Percentiles rank a stretch among this genome's conserved stretches.
These are phyloP conservation scores for Zalophus californianus DNA, from an alignment of 2,797 vertebrate species.

Conservation along the genomic window DNA sequence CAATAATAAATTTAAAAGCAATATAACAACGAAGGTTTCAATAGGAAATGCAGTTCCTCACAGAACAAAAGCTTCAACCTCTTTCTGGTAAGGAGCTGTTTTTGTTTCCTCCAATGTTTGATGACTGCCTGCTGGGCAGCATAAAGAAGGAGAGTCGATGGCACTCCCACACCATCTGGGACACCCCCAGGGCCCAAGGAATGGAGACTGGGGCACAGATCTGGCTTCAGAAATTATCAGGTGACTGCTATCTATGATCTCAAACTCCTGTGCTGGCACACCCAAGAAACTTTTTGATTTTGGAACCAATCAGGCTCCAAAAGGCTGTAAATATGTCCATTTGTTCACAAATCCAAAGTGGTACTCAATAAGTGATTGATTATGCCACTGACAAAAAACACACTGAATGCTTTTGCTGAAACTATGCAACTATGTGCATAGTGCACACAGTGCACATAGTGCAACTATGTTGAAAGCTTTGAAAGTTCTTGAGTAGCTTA, in stretches of 20 bases:
- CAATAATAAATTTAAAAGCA: constrained; percentile 8
- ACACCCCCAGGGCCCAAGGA: neutral
- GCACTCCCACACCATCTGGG: neutral
- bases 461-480: constrained; percentile 8
- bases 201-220: neutral
- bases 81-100: neutral
- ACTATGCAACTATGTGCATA: neutral
- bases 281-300: neutral
- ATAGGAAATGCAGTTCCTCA: constrained; percentile 20
- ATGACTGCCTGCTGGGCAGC: constrained; percentile 2
- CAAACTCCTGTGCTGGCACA: neutral
- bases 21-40: neutral
- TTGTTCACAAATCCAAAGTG: constrained; percentile 57
- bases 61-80: constrained; percentile 45
- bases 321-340: constrained; percentile 24
- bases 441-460: too few relatives aligned
- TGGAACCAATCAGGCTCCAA: constrained; percentile 12
- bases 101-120: constrained; percentile 20
- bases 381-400: constrained; percentile 1
- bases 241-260: neutral
- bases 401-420: constrained; percentile 7
- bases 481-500: constrained; percentile 37
- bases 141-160: neutral
- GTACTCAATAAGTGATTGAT: constrained; percentile 21
- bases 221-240: constrained; percentile 20